These are phyloP conservation scores for Whitmania pigra DNA, from an alignment of 1,140 invertebrate genomes.

Conservation along the genomic window DNA sequence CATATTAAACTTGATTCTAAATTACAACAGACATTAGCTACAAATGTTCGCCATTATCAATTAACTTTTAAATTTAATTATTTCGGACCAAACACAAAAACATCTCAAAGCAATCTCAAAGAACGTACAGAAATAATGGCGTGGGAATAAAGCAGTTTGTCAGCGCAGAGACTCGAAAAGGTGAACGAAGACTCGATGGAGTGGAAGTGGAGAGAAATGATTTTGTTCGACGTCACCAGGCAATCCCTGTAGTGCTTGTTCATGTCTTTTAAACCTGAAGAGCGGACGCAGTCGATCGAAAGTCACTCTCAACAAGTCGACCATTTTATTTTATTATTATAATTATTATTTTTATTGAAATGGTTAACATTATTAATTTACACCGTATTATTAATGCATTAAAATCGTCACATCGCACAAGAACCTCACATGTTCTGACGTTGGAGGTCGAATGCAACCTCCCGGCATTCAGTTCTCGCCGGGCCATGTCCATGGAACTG, in stretches of 20 bases:
- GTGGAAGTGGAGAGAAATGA: neutral
- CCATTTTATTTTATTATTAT: too few species aligned
- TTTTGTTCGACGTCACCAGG: neutral
- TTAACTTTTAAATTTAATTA: too few species aligned
- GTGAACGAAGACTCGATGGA: slow-evolving; percentile 31
- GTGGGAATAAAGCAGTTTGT: slow-evolving; percentile 87
- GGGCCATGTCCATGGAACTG: slow-evolving; percentile 76
- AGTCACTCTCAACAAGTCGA: too few species aligned
- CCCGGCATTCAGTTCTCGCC: slow-evolving; percentile 66
- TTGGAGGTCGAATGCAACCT: slow-evolving; percentile 74
- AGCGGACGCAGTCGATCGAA: too few species aligned
- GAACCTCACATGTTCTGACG: slow-evolving; percentile 66
- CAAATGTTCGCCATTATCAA: too few species aligned
- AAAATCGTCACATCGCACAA: slow-evolving; percentile 51
- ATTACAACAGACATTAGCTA: too few species aligned
- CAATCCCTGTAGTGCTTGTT: neutral
- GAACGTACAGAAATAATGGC: slow-evolving; percentile 75
- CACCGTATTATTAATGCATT: too few species aligned
- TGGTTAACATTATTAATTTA: too few species aligned
- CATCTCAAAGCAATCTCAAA: neutral
- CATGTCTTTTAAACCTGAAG: too few species aligned
- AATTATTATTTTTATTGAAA: too few species aligned
- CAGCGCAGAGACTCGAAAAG: slow-evolving; percentile 64
- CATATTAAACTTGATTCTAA: too few species aligned
- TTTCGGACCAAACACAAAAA: neutral